These are phyloP conservation scores for Erpobdella octoculata DNA, from an alignment of 2,888 invertebrate genomes.

Conservation along the genomic window DNA sequence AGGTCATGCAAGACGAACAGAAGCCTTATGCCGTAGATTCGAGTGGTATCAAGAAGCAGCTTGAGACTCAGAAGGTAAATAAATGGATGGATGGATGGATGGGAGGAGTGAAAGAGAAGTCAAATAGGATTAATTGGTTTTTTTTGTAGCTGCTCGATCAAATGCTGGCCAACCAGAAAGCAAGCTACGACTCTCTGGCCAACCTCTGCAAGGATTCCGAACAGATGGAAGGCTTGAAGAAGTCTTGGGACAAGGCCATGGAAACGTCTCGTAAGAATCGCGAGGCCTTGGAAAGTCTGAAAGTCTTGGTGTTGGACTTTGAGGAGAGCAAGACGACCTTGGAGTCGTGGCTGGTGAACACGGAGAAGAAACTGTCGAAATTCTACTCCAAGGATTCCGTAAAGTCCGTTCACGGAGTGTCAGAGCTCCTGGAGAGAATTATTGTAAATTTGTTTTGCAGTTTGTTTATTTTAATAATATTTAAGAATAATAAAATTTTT, in stretches of 20 bases:
- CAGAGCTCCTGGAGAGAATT: background rate
- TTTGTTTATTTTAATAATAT: too few species aligned
- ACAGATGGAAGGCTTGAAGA: background rate
- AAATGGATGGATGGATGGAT: too few species aligned
- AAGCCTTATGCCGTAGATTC: slow-evolving; percentile 93
- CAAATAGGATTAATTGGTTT: too few species aligned
- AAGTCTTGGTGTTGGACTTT: slow-evolving; percentile 76
- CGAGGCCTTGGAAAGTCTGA: slow-evolving; percentile 77
- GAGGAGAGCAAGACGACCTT: slow-evolving; percentile 68
- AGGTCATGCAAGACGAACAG: slow-evolving; percentile 92
- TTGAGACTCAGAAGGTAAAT: slow-evolving; percentile 95
- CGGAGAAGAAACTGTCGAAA: slow-evolving; percentile 75
- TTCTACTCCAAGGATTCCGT: slow-evolving; percentile 68
- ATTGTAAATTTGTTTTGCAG: background rate
- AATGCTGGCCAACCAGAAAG: slow-evolving; percentile 21
- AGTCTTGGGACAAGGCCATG: background rate
- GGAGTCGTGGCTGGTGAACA: slow-evolving; percentile 77
- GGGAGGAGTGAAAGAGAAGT: too few species aligned
- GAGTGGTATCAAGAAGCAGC: slow-evolving; percentile 92
- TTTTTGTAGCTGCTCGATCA: slow-evolving; percentile 19
- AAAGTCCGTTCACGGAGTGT: slow-evolving; percentile 64
- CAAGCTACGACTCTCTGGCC: slow-evolving; percentile 12
- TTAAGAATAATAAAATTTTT: too few species aligned
- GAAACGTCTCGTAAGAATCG: slow-evolving; percentile 58
- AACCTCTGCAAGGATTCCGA: background rate